phyloP scores from a whole-genome alignment of 1,140 invertebrate genomes.

The Tenebrio molitor region DNA sequence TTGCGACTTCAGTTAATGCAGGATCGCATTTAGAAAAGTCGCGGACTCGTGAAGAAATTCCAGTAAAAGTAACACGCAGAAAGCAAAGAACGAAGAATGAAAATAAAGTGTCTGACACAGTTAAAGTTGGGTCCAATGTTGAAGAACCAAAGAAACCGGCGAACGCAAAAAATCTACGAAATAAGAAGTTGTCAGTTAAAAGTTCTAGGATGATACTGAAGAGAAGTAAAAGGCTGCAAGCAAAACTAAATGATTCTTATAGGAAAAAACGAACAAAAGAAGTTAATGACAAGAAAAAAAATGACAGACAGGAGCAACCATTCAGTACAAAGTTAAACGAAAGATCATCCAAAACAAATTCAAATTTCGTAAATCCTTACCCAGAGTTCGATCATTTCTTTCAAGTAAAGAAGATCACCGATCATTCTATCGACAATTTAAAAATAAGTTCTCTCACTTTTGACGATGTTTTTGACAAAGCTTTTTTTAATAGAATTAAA shows the following conservation, averaged over 20 bases:
- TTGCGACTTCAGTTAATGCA: background rate
- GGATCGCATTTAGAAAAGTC: background rate
- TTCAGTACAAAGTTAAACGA: constrained; percentile 53
- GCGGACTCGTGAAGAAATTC: constrained; percentile 13
- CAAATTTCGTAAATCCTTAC: constrained; percentile 61
- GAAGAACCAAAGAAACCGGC: constrained; percentile 34
- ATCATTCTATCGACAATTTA: constrained; percentile 66
- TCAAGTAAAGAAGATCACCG: constrained; percentile 65
- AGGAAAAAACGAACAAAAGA: constrained; percentile 37
- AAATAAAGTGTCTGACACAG: constrained; percentile 15
- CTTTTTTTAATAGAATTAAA: constrained; percentile 73
- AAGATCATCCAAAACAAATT: constrained; percentile 45
- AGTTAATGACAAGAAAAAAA: constrained; percentile 12
- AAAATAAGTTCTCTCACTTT: constrained; percentile 64
- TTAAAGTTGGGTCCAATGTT: background rate
- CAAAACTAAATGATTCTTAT: constrained; percentile 48
- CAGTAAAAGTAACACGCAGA: constrained; percentile 53
- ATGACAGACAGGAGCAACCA: constrained; percentile 27
- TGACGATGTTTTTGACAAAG: constrained; percentile 69
- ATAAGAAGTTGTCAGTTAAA: constrained; percentile 61
- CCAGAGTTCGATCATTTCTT: constrained; percentile 63
- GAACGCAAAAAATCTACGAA: constrained; percentile 59
- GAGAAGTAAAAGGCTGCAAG: constrained; percentile 60
- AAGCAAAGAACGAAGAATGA: constrained; percentile 47
- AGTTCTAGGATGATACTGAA: constrained; percentile 62